Evolutionary conservation across 2,888 invertebrate genomes (phyloP).

Genomic region (Harpalus rufipes): DNA sequence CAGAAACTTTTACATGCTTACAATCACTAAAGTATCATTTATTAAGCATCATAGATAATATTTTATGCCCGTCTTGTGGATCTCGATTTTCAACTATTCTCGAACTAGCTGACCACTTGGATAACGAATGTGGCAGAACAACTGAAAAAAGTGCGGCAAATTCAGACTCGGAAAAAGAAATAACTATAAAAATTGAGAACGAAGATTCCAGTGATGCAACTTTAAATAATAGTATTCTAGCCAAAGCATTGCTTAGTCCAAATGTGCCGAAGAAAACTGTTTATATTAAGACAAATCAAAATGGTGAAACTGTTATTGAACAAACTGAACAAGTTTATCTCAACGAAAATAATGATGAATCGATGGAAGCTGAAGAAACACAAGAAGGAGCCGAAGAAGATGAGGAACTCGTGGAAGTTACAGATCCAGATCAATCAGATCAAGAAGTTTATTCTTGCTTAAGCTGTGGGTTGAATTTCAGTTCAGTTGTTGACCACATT

Average conservation of each 20-base stretch:
- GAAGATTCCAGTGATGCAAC: conserved; percentile 61
- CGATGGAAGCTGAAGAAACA: conserved; percentile 59
- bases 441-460: conserved; percentile 82
- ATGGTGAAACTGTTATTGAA: conserved; percentile 53
- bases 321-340: conserved; percentile 38
- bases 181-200: conserved; percentile 61
- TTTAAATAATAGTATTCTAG: conserved; percentile 69
- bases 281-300: conserved; percentile 53
- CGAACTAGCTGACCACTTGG: conserved; percentile 81
- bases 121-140: conserved; percentile 72
- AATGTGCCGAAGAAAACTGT: conserved; percentile 39
- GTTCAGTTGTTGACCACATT: conserved; percentile 83
- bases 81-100: conserved; percentile 79
- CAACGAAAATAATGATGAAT: conserved; percentile 35
- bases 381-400: conserved; percentile 65
- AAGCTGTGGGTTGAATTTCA: conserved; percentile 83
- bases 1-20: conserved; percentile 80
- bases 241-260: conserved; percentile 68
- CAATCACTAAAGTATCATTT: conserved; percentile 79
- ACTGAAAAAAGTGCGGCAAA: conserved; percentile 65
- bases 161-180: conserved; percentile 23
- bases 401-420: conserved; percentile 75
- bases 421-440: conserved; percentile 72
- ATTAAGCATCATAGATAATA: conserved; percentile 80
- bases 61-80: conserved; percentile 82